Evolutionary conservation across 2,888 invertebrate genomes (phyloP).

Genomic region (Lycocerus yunnanus): DNA sequence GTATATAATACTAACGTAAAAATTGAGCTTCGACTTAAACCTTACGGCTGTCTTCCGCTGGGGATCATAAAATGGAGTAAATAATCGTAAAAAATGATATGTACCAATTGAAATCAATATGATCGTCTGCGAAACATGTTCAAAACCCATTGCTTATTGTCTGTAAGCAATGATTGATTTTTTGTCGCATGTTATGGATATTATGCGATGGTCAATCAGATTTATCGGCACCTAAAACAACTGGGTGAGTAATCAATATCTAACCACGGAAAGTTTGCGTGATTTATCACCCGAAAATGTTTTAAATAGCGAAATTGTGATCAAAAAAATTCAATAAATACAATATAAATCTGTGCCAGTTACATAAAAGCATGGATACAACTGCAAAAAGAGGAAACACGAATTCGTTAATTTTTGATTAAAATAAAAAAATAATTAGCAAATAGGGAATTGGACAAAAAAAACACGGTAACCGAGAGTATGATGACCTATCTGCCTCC

Average conservation of each 20-base stretch:
- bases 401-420: not conserved
- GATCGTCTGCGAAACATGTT: no score
- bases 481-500: slow-evolving; percentile 28
- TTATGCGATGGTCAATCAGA: not conserved
- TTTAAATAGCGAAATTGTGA: not conserved
- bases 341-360: not conserved
- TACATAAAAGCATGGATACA: not conserved
- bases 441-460: not conserved
- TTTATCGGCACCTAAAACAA: not conserved
- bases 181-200: no score
- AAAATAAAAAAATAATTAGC: not conserved
- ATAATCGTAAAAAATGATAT: no score
- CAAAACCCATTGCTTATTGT: no score
- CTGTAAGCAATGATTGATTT: no score
- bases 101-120: no score
- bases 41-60: no score
- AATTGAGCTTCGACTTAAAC: no score
- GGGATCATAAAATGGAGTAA: no score
- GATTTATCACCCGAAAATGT: not conserved
- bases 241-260: not conserved
- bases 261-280: not conserved
- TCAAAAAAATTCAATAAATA: not conserved
- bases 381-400: not conserved
- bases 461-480: slow-evolving; percentile 22
- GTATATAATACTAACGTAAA: no score